These are phyloP conservation scores for Leucoraja erinaceus DNA, from an alignment of 2,113 vertebrate species.

Conservation along the genomic window DNA sequence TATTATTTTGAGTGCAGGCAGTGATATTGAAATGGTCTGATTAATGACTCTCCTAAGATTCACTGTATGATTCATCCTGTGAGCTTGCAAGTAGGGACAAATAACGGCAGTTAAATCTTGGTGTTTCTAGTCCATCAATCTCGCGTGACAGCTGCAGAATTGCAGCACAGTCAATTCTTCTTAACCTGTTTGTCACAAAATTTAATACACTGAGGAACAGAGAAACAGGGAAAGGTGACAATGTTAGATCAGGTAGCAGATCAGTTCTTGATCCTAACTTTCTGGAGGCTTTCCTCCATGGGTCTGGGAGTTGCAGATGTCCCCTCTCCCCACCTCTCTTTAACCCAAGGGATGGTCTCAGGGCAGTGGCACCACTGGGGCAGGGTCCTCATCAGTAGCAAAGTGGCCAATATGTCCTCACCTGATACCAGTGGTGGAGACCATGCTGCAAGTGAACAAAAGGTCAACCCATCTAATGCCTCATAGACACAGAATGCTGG, in stretches of 20 bases:
- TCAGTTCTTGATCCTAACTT: not conserved
- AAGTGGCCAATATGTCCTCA: not conserved
- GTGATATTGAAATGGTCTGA: conserved; percentile 31
- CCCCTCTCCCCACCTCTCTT: no score
- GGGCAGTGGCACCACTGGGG: no score
- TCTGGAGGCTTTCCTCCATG: no score
- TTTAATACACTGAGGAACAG: conserved; percentile 33
- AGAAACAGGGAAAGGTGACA: not conserved
- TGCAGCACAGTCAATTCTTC: conserved; percentile 31
- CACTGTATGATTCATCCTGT: conserved; percentile 20
- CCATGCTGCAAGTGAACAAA: not conserved
- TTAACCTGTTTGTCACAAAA: conserved; percentile 31
- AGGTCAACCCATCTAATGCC: not conserved
- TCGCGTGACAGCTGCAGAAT: not conserved
- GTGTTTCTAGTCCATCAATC: conserved; percentile 28
- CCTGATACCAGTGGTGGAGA: not conserved
- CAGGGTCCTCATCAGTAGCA: not conserved
- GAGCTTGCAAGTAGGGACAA: not conserved
- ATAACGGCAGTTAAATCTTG: not conserved
- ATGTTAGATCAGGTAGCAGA: not conserved
- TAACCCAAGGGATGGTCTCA: no score
- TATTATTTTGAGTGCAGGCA: conserved; percentile 31
- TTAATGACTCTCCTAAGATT: conserved; percentile 30
- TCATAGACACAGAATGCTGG: no score
- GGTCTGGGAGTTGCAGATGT: no score